phyloP scores from a whole-genome alignment of 2,888 invertebrate species.

The Sacculina carcini region DNA sequence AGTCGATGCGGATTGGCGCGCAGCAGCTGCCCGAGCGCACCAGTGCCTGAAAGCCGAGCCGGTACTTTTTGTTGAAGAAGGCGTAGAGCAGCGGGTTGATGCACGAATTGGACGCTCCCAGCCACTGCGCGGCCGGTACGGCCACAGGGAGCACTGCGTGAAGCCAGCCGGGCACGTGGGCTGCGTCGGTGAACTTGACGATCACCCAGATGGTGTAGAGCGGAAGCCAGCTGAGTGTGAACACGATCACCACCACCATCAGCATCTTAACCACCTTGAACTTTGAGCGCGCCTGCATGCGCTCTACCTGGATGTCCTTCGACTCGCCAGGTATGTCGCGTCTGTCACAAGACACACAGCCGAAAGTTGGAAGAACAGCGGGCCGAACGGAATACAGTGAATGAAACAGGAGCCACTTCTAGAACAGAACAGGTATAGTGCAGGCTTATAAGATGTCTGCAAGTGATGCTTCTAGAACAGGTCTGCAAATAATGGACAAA shows the following conservation, averaged over 20 bases:
- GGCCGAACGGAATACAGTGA: too few relatives aligned
- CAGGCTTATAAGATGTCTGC: too few relatives aligned
- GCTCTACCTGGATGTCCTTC: constrained; percentile 67
- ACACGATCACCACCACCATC: constrained; percentile 70
- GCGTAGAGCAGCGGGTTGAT: constrained; percentile 84
- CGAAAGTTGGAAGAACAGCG: not conserved
- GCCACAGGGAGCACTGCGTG: constrained; percentile 40
- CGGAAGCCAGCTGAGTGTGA: constrained; percentile 76
- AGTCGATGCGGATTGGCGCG: constrained; percentile 6
- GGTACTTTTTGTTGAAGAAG: constrained; percentile 79
- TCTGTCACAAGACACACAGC: constrained; percentile 24
- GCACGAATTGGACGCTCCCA: constrained; percentile 79
- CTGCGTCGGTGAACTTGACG: not conserved
- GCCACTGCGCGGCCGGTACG: constrained; percentile 69
- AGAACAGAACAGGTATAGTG: too few relatives aligned
- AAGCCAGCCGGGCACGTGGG: not conserved
- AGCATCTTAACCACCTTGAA: constrained; percentile 86
- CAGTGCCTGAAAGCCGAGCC: constrained; percentile 66
- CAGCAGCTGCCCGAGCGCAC: constrained; percentile 62
- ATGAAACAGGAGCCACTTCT: too few relatives aligned
- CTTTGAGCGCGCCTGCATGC: constrained; percentile 79
- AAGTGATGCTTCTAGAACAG: too few relatives aligned
- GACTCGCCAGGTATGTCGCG: constrained; percentile 70
- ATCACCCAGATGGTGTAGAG: constrained; percentile 45
- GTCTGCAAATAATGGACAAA: too few relatives aligned